phyloP scores from a whole-genome alignment of 2,888 invertebrate genomes.

The Macrosiphum euphorbiae region DNA sequence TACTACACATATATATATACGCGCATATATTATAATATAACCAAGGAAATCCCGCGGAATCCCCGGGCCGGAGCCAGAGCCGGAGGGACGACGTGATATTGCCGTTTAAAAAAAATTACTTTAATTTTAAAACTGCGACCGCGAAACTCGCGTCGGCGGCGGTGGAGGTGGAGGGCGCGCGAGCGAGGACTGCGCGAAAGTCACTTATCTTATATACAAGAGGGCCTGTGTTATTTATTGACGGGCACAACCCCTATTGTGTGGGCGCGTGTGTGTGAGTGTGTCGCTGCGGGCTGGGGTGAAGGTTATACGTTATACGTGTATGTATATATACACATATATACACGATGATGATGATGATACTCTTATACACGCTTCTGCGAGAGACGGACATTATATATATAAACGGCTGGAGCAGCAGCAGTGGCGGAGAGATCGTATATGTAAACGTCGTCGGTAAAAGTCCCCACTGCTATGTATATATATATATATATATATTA shows the following conservation, averaged over 20 bases:
- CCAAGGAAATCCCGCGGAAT: slow-evolving; percentile 30
- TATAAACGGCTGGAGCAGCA: not conserved
- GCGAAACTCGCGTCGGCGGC: slow-evolving; percentile 22
- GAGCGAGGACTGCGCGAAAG: slow-evolving; percentile 49
- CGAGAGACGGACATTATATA: not conserved
- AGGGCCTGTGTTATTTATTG: slow-evolving; percentile 64
- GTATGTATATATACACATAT: not conserved
- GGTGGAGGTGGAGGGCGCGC: not conserved
- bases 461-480: not conserved
- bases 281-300: slow-evolving; percentile 32
- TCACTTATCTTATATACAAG: slow-evolving; percentile 63
- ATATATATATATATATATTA: too few relatives aligned
- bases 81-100: slow-evolving; percentile 59
- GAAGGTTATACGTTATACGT: slow-evolving; percentile 21
- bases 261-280: not conserved
- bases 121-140: slow-evolving; percentile 64
- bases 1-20: not conserved
- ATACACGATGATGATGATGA: not conserved
- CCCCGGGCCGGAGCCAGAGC: slow-evolving; percentile 31
- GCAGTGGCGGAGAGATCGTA: not conserved
- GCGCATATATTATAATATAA: slow-evolving; percentile 10
- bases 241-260: slow-evolving; percentile 50
- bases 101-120: slow-evolving; percentile 65
- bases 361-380: not conserved
- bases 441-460: slow-evolving; percentile 46